Evolutionary conservation across 1,140 invertebrate species (phyloP).

Genomic region (Campoletis sonorensis): DNA sequence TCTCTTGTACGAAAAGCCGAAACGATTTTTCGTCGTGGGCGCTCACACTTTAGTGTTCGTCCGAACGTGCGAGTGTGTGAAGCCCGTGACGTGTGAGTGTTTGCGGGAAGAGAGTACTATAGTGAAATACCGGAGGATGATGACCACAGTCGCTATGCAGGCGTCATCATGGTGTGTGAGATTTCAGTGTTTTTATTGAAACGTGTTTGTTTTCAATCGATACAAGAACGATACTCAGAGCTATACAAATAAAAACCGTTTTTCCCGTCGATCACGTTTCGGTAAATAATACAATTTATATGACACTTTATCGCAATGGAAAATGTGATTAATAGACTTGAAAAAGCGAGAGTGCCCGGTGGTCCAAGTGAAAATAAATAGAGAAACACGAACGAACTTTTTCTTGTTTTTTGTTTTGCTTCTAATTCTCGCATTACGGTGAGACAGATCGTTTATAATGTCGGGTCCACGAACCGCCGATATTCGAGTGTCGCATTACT

Average conservation of each 20-base stretch:
- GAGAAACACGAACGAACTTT: not conserved
- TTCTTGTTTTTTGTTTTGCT: constrained; percentile 10
- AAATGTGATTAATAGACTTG: not conserved
- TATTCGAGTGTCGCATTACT: not conserved
- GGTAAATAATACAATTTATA: no score
- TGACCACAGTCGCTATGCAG: constrained; percentile 50
- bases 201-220: constrained; percentile 62
- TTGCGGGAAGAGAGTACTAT: not conserved
- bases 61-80: not conserved
- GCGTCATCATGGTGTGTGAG: constrained; percentile 58
- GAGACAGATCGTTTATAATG: constrained; percentile 35
- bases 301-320: no score
- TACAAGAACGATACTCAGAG: constrained; percentile 5
- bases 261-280: no score
- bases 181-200: constrained; percentile 50
- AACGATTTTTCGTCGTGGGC: not conserved
- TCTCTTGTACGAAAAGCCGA: not conserved
- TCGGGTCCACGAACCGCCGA: constrained; percentile 45
- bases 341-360: not conserved
- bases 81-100: constrained; percentile 4
- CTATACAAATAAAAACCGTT: no score
- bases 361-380: constrained; percentile 23
- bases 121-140: not conserved
- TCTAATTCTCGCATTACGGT: not conserved
- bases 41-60: not conserved